Evolutionary conservation across 2,888 invertebrate genomes (phyloP).

Genomic region (Xestia ashworthii): DNA sequence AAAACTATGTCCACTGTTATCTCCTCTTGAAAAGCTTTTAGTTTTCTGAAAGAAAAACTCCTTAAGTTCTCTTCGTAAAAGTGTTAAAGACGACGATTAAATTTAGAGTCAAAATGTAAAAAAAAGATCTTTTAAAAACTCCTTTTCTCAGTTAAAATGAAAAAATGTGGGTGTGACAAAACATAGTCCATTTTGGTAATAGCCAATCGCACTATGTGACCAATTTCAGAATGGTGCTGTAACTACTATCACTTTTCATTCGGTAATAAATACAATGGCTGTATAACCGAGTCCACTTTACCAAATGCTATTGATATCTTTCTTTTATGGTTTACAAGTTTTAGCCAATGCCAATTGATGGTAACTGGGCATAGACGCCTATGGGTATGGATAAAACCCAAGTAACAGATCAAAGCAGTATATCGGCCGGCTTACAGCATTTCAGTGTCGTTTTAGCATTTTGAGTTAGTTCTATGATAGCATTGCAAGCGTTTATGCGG

Average conservation of each 20-base stretch:
- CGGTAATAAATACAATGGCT: background rate
- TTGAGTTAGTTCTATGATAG: no score
- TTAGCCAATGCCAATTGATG: no score
- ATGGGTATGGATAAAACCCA: no score
- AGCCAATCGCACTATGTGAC: background rate
- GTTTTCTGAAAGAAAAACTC: conserved; percentile 41
- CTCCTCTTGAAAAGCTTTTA: conserved; percentile 43
- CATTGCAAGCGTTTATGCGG: no score
- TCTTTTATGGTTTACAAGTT: background rate
- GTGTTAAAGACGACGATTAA: conserved; percentile 1
- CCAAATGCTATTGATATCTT: background rate
- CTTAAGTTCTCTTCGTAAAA: background rate
- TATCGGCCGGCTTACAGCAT: no score
- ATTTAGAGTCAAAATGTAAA: conserved; percentile 9
- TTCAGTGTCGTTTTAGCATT: no score
- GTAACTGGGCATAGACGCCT: no score
- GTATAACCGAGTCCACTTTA: background rate
- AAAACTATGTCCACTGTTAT: background rate
- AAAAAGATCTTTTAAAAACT: background rate
- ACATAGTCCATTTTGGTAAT: conserved; percentile 5
- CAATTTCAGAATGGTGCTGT: background rate
- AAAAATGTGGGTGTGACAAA: background rate
- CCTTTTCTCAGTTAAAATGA: background rate
- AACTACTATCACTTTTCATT: background rate
- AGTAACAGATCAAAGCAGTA: no score